Base-by-base conservation (phyloP, 2,113 vertebrate species). In the Oreochromis niloticus region DNA sequence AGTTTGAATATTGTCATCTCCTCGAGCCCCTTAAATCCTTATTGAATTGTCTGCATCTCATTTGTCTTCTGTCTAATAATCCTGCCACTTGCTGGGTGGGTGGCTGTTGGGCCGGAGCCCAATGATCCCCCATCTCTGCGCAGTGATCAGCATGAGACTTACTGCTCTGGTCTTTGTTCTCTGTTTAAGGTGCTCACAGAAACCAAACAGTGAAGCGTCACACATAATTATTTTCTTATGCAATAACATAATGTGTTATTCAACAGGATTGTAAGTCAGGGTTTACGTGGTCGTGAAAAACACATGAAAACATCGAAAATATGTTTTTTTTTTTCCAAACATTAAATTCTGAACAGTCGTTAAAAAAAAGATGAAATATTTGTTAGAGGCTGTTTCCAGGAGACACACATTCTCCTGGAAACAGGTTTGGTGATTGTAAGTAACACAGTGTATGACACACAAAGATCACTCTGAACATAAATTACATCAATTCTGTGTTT, bases 51-150 rank as follows among this genome's bases (percentile, higher is more conserved):
- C 84, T 90, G 82, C 87, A 34, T 93, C 87, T 93, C 89, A 50
- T 94, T 91, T 94, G 85, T 91, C 91, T 94, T 89, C 92, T 92
- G 83, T 94, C 88, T 92, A 93, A 94, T 95, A 95, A 94, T 86
- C 87, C 80, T 46, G 87, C 81, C 66, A 82, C 91, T 92, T 68
- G 85, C 88, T 89, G 86, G 57, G 85, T 56, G 52, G 83, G 85
- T 68, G 87, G 71, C 66, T 91, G 85, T 86, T 79, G 80, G 48
- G 85, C 73, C 52, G 17, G 39, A 89, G 87, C 86, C 66, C 87
- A 84, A 5, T 73, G 66, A 86, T 57, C 17, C 46, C 43, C 48
- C 41, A 27, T 63, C 41, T 87, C 39, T 32, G 12, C 66, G 50
- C 87, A 48, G 81, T 93, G 83, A 93, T 94, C 88, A 85, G 78